phyloP scores from a whole-genome alignment of 2,113 vertebrate genomes.

The Antennarius striatus region DNA sequence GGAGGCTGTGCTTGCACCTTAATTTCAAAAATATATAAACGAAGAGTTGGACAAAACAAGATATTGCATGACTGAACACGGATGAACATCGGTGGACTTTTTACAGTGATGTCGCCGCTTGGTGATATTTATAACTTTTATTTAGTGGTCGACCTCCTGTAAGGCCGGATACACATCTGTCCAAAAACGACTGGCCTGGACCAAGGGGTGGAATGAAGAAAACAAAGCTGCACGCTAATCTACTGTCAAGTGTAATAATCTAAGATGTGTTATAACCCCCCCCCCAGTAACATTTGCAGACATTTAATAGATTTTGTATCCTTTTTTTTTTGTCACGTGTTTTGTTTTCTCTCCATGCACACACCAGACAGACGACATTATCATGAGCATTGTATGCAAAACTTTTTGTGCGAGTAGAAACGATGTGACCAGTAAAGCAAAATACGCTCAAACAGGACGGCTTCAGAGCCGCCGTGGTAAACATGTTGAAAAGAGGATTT shows the following conservation, averaged over 20 bases:
- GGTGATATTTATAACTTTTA: constrained; percentile 80
- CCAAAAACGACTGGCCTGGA: constrained; percentile 79
- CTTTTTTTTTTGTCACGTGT: constrained; percentile 34
- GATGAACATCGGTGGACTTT: constrained; percentile 21
- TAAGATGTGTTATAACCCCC: constrained; percentile 69
- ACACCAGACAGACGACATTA: constrained; percentile 82
- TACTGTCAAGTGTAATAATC: constrained; percentile 76
- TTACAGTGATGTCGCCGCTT: constrained; percentile 77
- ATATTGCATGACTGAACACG: constrained; percentile 77
- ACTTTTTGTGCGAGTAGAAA: constrained; percentile 80
- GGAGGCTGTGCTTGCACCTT: constrained; percentile 85
- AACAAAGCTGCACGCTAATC: constrained; percentile 80
- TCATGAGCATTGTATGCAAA: constrained; percentile 77
- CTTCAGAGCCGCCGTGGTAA: constrained; percentile 66
- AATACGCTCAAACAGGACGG: constrained; percentile 51
- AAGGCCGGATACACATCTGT: constrained; percentile 85
- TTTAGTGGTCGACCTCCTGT: constrained; percentile 83
- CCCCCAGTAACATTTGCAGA: constrained; percentile 75
- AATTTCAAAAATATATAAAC: constrained; percentile 88
- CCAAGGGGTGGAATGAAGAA: constrained; percentile 78
- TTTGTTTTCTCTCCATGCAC: constrained; percentile 85
- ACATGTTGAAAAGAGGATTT: constrained; percentile 66
- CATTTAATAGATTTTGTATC: constrained; percentile 65
- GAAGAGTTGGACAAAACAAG: constrained; percentile 79
- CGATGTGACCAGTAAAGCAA: constrained; percentile 68